phyloP scores from a whole-genome alignment of 2,113 vertebrate genomes.

The Polypterus senegalus region DNA sequence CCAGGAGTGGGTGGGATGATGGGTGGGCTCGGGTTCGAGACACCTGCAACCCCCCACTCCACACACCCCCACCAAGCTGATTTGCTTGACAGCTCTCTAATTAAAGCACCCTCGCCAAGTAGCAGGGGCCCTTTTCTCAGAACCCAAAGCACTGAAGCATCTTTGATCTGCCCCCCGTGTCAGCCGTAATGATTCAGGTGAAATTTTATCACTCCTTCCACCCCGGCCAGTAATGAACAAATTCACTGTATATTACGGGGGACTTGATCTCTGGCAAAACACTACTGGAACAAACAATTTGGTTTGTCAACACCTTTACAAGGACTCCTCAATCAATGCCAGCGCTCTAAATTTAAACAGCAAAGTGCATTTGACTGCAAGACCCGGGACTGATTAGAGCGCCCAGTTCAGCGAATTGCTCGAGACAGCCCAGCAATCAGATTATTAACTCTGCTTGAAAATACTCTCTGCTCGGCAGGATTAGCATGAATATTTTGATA shows the following conservation, averaged over 20 bases:
- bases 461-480: slow-evolving; percentile 82
- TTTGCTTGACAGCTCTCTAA: slow-evolving; percentile 4
- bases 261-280: slow-evolving; percentile 99
- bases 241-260: slow-evolving; percentile 98
- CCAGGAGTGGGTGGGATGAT: no score
- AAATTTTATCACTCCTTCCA: slow-evolving; percentile 73
- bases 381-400: slow-evolving; percentile 98
- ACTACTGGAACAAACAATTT: slow-evolving; percentile 99
- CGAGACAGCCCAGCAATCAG: slow-evolving; percentile 96
- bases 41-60: no score
- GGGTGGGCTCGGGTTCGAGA: no score
- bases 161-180: slow-evolving; percentile 43
- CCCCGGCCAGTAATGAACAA: slow-evolving; percentile 92
- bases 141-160: slow-evolving; percentile 27
- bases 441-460: slow-evolving; percentile 99
- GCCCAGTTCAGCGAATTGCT: slow-evolving; percentile 94
- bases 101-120: slow-evolving; percentile 10
- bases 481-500: slow-evolving; percentile 99
- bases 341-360: slow-evolving; percentile 97
- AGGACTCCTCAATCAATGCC: slow-evolving; percentile 99
- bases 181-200: slow-evolving; percentile 60
- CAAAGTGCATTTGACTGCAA: slow-evolving; percentile 99
- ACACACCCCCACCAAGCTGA: no score
- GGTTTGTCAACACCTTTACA: slow-evolving; percentile 99
- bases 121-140: slow-evolving; percentile 36